Conservation (phyloP, 2,888 invertebrate species). For the Caenorhabditis parvicauda region DNA sequence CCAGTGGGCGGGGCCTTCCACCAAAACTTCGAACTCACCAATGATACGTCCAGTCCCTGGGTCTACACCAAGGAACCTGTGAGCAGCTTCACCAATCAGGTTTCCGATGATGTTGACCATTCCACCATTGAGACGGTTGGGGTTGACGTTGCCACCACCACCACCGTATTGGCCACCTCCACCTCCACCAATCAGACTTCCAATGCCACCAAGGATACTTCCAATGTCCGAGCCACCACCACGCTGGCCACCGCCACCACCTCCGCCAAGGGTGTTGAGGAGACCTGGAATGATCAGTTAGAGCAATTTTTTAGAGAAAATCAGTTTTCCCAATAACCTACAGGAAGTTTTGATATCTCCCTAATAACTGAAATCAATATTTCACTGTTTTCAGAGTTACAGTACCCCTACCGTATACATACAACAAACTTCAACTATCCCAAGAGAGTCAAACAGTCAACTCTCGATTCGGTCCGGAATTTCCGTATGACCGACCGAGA, state of each 20-base stretch:
- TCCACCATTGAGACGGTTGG: conserved; percentile 52
- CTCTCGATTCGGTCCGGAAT: too few species aligned
- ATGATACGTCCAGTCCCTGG: conserved; percentile 56
- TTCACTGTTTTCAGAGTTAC: too few species aligned
- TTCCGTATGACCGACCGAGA: too few species aligned
- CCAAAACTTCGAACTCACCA: too few species aligned
- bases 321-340: neutral
- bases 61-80: conserved; percentile 61
- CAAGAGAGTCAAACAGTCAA: too few species aligned
- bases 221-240: conserved; percentile 36
- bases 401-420: neutral
- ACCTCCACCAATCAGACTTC: conserved; percentile 54
- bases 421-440: too few species aligned
- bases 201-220: conserved; percentile 50
- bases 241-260: conserved; percentile 26
- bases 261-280: conserved; percentile 35
- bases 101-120: conserved; percentile 59
- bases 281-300: conserved; percentile 20
- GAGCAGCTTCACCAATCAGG: conserved; percentile 60
- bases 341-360: too few species aligned
- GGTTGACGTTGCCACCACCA: conserved; percentile 54
- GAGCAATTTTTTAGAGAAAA: conserved; percentile 5
- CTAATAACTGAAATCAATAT: too few species aligned
- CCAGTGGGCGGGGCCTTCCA: neutral
- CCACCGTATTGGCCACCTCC: conserved; percentile 49